These are phyloP conservation scores for Alca torda DNA, from an alignment of 2,797 vertebrate genomes.

Conservation along the genomic window DNA sequence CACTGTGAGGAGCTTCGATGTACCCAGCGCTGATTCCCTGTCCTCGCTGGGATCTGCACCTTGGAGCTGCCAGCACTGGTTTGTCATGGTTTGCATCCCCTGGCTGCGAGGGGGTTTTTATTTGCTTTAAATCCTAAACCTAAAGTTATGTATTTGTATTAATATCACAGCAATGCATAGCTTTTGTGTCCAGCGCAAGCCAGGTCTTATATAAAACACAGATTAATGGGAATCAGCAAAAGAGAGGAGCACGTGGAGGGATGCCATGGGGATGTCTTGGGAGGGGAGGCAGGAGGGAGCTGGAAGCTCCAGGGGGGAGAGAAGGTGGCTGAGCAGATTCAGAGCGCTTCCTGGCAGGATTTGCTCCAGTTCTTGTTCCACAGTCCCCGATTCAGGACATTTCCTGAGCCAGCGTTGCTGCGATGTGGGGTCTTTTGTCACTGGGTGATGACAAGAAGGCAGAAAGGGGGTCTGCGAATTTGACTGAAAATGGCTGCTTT, in stretches of 20 bases:
- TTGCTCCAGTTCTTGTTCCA: background rate
- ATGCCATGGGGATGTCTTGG: background rate
- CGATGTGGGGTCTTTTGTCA: background rate
- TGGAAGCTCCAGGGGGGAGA: background rate
- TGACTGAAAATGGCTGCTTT: background rate
- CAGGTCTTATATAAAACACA: constrained; percentile 33
- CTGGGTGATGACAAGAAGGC: background rate
- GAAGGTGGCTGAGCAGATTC: background rate
- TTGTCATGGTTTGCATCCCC: background rate
- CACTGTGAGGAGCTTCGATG: background rate
- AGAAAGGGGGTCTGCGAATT: background rate
- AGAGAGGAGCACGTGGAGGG: background rate
- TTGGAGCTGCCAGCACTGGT: background rate
- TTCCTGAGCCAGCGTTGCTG: background rate
- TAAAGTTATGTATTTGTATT: background rate
- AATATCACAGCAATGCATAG: background rate
- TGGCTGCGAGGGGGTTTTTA: background rate
- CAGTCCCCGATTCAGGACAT: background rate
- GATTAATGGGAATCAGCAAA: constrained; percentile 42
- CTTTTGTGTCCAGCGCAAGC: background rate
- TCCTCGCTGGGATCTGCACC: background rate
- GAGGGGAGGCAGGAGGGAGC: background rate
- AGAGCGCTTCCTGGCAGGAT: constrained; percentile 12
- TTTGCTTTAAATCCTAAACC: constrained; percentile 1
- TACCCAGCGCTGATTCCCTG: background rate